Percentiles rank a stretch among this genome's conserved stretches.
These are phyloP conservation scores for Danaus plexippus DNA, from an alignment of 1,140 invertebrate genomes.

Conservation along the genomic window DNA sequence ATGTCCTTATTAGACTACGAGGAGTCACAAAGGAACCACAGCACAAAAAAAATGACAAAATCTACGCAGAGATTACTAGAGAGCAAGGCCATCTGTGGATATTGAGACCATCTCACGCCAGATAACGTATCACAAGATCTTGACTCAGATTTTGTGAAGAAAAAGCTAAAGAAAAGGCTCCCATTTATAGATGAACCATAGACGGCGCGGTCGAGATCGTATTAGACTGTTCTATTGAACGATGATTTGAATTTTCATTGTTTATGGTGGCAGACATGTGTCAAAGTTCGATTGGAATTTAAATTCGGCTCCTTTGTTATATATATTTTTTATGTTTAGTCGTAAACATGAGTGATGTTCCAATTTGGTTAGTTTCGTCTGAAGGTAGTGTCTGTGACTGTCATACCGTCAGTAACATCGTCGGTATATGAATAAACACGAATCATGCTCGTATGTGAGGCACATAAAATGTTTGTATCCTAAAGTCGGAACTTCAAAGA, in stretches of 20 bases:
- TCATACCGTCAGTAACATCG: slow-evolving; percentile 50
- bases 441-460: slow-evolving; percentile 51
- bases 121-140: slow-evolving; percentile 66
- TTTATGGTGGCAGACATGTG: slow-evolving; percentile 72
- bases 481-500: slow-evolving; percentile 51
- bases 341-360: slow-evolving; percentile 70
- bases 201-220: slow-evolving; percentile 59
- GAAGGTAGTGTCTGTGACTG: slow-evolving; percentile 63
- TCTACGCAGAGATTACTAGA: slow-evolving; percentile 59
- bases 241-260: slow-evolving; percentile 71
- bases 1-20: slow-evolving; percentile 69
- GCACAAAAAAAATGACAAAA: slow-evolving; percentile 63
- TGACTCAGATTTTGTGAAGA: slow-evolving; percentile 66
- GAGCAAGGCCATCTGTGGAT: slow-evolving; percentile 69
- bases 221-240: slow-evolving; percentile 61
- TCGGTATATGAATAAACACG: slow-evolving; percentile 61
- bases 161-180: slow-evolving; percentile 67
- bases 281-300: slow-evolving; percentile 72
- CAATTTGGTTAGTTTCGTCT: slow-evolving; percentile 61
- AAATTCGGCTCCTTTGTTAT: slow-evolving; percentile 71
- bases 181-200: slow-evolving; percentile 68
- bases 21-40: slow-evolving; percentile 59
- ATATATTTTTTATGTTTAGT: slow-evolving; percentile 60
- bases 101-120: slow-evolving; percentile 69
- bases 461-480: slow-evolving; percentile 21